Evolutionary conservation across 1,140 invertebrate species (phyloP).

Genomic region (Centruroides sculpturatus): DNA sequence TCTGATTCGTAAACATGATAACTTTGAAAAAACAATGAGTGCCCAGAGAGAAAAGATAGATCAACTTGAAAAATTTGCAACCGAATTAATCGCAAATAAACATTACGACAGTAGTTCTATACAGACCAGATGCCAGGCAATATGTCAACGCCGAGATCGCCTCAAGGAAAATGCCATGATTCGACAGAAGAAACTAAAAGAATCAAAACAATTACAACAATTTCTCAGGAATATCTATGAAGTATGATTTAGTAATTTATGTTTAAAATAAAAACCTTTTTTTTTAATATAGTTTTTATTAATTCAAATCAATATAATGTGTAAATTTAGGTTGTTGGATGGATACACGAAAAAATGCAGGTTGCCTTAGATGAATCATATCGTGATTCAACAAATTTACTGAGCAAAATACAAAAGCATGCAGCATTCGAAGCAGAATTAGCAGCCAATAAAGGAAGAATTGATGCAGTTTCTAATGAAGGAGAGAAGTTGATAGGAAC

Average conservation of each 20-base stretch:
- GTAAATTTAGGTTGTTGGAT: constrained; percentile 47
- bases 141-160: constrained; percentile 28
- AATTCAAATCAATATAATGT: too few species aligned
- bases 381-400: constrained; percentile 77
- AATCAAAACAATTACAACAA: constrained; percentile 66
- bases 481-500: constrained; percentile 69
- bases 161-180: constrained; percentile 39
- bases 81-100: constrained; percentile 40
- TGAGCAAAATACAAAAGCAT: constrained; percentile 95
- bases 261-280: too few species aligned
- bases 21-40: constrained; percentile 73
- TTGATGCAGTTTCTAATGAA: constrained; percentile 64
- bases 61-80: constrained; percentile 55
- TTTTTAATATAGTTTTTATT: too few species aligned
- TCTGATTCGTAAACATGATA: constrained; percentile 70
- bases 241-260: constrained; percentile 23
- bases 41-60: constrained; percentile 62
- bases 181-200: constrained; percentile 49
- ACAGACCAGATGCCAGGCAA: constrained; percentile 41
- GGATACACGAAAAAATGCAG: constrained; percentile 86
- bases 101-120: constrained; percentile 49
- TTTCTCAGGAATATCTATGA: constrained; percentile 77
- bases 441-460: constrained; percentile 71
- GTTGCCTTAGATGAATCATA: constrained; percentile 84
- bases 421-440: constrained; percentile 89